phyloP scores from a whole-genome alignment of 2,113 vertebrate species.

The Bungarus multicinctus region DNA sequence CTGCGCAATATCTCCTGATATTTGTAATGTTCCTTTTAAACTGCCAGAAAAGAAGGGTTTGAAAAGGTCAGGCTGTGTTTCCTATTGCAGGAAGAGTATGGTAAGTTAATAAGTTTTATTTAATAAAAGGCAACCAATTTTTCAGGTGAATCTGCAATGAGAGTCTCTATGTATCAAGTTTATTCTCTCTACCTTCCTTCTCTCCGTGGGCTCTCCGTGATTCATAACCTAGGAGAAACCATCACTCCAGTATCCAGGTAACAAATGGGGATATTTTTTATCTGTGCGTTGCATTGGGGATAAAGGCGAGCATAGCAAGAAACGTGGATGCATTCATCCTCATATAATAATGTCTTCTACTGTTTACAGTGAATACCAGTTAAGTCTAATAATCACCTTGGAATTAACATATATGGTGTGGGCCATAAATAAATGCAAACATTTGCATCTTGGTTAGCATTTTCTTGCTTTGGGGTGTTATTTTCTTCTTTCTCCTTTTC shows the following conservation, averaged over 20 bases:
- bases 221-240: background rate
- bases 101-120: slow-evolving; percentile 58
- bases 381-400: background rate
- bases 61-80: slow-evolving; percentile 69
- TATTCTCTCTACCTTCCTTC: background rate
- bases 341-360: background rate
- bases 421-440: background rate
- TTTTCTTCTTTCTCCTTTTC: background rate
- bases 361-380: background rate
- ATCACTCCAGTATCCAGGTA: background rate
- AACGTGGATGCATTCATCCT: background rate
- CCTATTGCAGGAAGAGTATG: slow-evolving; percentile 54
- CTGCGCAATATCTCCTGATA: slow-evolving; percentile 52
- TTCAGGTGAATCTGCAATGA: slow-evolving; percentile 44
- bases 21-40: slow-evolving; percentile 68
- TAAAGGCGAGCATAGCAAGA: background rate
- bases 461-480: background rate
- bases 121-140: slow-evolving; percentile 56
- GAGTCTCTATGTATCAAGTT: background rate
- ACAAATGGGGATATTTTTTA: slow-evolving; percentile 2
- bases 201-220: rapidly evolving
- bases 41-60: slow-evolving; percentile 47
- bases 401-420: background rate
- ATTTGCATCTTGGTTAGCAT: background rate
- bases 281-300: background rate